A percentile compares a stretch with the other conserved stretches of the same genome.
phyloP scores from a whole-genome alignment of 2,113 vertebrate species.

The Lophotis ruficrista region DNA sequence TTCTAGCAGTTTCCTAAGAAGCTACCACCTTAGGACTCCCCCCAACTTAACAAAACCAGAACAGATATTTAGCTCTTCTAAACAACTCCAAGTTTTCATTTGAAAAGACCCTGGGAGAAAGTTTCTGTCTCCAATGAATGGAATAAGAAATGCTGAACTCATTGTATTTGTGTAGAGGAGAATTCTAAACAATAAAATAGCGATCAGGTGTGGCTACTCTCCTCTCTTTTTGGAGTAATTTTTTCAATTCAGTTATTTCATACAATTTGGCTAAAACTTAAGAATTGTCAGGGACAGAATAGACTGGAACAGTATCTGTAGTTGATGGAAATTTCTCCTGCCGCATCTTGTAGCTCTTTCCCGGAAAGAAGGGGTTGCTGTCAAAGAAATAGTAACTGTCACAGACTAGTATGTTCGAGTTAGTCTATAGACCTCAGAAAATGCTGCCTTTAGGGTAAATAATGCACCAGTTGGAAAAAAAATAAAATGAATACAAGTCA shows the following conservation, averaged over 20 bases:
- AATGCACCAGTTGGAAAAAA: not conserved
- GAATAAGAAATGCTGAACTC: not conserved
- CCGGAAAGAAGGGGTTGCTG: not conserved
- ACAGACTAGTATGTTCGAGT: not conserved
- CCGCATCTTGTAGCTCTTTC: not conserved
- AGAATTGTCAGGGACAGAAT: not conserved
- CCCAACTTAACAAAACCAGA: no score
- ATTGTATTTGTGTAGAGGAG: not conserved
- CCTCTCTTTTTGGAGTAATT: not conserved
- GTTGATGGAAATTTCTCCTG: not conserved
- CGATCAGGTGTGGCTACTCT: not conserved
- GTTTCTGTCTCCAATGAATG: not conserved
- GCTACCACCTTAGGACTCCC: no score
- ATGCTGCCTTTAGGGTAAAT: not conserved
- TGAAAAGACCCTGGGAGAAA: not conserved
- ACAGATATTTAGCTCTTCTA: not conserved
- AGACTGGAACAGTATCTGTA: not conserved
- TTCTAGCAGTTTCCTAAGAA: no score
- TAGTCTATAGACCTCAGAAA: not conserved
- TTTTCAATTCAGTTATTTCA: not conserved
- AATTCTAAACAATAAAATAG: not conserved
- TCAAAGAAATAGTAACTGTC: not conserved
- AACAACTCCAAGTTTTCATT: not conserved
- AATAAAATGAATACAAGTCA: not conserved
- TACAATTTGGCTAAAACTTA: not conserved